Evolutionary conservation across 2,113 vertebrate species (phyloP).

Genomic region (Irena cyanogastra): DNA sequence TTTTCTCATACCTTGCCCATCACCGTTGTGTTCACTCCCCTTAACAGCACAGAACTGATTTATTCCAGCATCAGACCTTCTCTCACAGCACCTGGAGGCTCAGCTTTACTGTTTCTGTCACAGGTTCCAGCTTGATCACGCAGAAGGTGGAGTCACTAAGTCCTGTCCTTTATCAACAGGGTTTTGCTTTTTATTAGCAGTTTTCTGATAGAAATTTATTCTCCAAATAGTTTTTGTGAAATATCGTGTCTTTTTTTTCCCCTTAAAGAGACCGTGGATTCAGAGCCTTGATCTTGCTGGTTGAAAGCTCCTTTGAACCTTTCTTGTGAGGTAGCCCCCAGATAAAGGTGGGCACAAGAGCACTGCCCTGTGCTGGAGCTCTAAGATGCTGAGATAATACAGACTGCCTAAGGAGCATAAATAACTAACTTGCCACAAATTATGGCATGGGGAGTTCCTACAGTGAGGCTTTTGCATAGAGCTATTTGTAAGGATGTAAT

Average conservation of each 20-base stretch:
- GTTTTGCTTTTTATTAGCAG: background rate
- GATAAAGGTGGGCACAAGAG: background rate
- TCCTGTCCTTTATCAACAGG: background rate
- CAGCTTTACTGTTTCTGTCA: background rate
- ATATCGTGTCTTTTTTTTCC: background rate
- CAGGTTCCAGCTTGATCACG: background rate
- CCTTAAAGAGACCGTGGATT: background rate
- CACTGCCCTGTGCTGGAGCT: background rate
- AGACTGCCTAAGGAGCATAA: background rate
- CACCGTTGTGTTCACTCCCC: background rate
- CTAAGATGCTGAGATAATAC: background rate
- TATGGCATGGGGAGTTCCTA: background rate
- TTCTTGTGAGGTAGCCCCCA: background rate
- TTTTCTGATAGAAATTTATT: background rate
- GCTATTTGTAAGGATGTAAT: background rate
- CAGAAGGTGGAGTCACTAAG: background rate
- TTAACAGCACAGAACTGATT: background rate
- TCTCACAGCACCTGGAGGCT: background rate
- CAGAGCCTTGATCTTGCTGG: background rate
- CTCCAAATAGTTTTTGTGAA: background rate
- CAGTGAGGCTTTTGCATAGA: background rate
- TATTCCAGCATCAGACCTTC: background rate
- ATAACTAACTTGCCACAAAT: background rate
- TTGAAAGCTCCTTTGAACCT: background rate
- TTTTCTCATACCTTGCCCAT: background rate